phyloP scores from a whole-genome alignment of 2,888 invertebrate genomes.

The Yponomeuta evonymella region DNA sequence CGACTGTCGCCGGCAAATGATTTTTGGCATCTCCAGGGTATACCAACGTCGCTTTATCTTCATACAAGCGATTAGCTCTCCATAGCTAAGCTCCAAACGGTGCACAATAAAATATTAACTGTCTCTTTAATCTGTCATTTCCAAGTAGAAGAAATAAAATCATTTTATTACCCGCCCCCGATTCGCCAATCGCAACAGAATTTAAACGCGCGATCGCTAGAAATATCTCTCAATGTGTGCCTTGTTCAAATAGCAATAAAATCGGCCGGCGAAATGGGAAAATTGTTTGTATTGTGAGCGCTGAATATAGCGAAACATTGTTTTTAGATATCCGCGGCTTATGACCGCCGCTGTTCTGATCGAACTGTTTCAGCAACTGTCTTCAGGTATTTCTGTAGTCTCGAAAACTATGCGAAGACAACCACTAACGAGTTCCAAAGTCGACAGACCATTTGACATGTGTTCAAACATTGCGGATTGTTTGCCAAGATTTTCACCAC shows the following conservation, averaged over 20 bases:
- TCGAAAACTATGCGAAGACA: neutral
- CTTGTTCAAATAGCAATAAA: constrained; percentile 13
- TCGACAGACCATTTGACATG: neutral
- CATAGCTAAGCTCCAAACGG: neutral
- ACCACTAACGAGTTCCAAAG: neutral
- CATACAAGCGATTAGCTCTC: constrained; percentile 4
- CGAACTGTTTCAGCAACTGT: no score
- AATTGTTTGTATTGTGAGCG: neutral
- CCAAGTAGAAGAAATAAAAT: constrained; percentile 14
- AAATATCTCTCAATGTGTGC: constrained; percentile 12
- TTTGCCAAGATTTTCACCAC: neutral
- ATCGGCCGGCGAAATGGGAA: neutral
- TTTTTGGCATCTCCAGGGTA: constrained; percentile 3
- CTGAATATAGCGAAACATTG: constrained; percentile 4
- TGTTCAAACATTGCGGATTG: neutral
- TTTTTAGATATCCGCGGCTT: neutral
- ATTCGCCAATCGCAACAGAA: constrained; percentile 15
- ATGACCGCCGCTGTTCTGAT: neutral
- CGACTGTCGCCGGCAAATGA: neutral
- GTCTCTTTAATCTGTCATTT: constrained; percentile 18
- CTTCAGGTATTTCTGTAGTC: neutral
- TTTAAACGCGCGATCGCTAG: neutral
- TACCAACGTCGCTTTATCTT: constrained; percentile 8
- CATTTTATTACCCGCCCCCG: constrained; percentile 12
- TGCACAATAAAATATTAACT: constrained; percentile 15